Evolutionary conservation across 2,888 invertebrate genomes (phyloP), one percentile per base, ranked within the genome.

Genomic region (Meiosimyza platycephala): DNA sequence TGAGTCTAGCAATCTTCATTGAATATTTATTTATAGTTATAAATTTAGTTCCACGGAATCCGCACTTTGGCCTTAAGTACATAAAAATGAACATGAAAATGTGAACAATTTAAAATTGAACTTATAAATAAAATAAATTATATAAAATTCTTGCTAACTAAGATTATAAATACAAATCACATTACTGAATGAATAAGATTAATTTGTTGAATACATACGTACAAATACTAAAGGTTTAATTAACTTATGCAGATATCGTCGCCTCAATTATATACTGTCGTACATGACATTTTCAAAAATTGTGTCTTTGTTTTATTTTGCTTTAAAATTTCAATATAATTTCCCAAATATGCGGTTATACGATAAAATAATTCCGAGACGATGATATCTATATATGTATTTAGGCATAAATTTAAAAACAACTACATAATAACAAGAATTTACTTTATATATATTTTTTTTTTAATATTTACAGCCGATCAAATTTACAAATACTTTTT

Each of bases 111-210:
- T 60, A 33, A 33, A n/a, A 28, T 60, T 40, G 13, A 13, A 18
- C 22, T 12, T 60, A 28, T 6, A 9, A n/a, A 28, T 51, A 64
- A 48, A 40, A 62, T 50, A 71, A 71, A 72, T 74, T 33, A 69
- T 71, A 69, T 74, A 72, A 73, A 77, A 80, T 79, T 78, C 74
- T 60, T 73, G 75, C 77, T 78, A 78, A 78, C 76, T 79, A 78
- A 71, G 62, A 57, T 73, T 77, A 75, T 72, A 74, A 73, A 75
- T 76, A 75, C 72, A 76, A 75, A 76, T 76, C 76, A 76, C 75
- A 76, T 73, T 71, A 72, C 74, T 74, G 72, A 74, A 74, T 74
- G 71, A 64, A 69, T 68, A 62, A 63, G 65, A 48, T 63, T 67
- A 64, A 54, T 68, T 40, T 40, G 13, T 69, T 62, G 55, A 65